Conservation (phyloP, 1,140 invertebrate genomes). For the Maniola jurtina region DNA sequence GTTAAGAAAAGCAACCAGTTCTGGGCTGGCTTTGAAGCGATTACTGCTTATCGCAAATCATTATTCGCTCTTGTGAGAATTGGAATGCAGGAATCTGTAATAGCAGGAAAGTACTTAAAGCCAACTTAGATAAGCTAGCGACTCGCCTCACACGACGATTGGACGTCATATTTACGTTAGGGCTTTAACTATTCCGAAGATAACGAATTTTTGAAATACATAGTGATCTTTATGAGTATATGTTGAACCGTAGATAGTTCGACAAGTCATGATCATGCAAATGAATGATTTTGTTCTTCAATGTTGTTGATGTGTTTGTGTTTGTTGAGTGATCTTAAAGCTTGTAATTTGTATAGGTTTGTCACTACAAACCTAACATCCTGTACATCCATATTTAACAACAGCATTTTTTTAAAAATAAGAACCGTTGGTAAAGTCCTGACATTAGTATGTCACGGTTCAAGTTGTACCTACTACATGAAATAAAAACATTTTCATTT, state of each 20-base stretch:
- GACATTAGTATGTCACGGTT: no score
- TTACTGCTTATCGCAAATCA: conserved; percentile 33
- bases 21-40: conserved; percentile 30
- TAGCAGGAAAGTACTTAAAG: conserved; percentile 19
- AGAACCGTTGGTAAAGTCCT: no score
- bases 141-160: conserved; percentile 7
- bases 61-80: conserved; percentile 30
- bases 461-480: no score
- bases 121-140: conserved; percentile 2
- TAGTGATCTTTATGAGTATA: background rate
- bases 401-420: no score
- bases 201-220: background rate
- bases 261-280: no score
- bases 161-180: conserved; percentile 2
- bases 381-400: no score
- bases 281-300: no score
- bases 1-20: conserved; percentile 32
- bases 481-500: no score
- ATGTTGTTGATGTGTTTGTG: no score
- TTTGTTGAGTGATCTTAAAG: no score
- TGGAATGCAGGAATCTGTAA: conserved; percentile 31
- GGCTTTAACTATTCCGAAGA: background rate
- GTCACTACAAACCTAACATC: no score
- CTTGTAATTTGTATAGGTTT: no score
- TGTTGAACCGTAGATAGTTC: background rate